Base-by-base conservation (phyloP, 2,797 vertebrate species). In the Neoniphon sammara region DNA sequence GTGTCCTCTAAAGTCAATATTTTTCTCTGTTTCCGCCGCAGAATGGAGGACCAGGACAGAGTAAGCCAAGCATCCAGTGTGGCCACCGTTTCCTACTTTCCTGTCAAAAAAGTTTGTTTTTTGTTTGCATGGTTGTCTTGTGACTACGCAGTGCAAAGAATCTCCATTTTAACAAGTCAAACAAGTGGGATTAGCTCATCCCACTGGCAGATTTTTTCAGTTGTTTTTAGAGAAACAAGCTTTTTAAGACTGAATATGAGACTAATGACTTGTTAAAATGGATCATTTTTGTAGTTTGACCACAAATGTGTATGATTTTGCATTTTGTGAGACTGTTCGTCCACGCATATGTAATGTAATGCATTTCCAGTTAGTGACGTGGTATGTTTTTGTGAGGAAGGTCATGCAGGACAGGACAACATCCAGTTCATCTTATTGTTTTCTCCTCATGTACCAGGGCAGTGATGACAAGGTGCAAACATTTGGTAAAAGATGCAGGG, bases 401-500 rank as follows among this genome's bases (percentile, higher is more conserved):
- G 12, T 17, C 14, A 15, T 27, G 14, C 18, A 21, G 47, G 47
- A 17, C 15, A 42, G 66, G 54, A 53, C 11, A 66, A 27, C 60
- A 31, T 44, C 34, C 49, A 5, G 64, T 66, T 30, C 75, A 63
- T 52, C 70, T 74, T 17, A 0, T 68, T 91, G 5, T 88, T 82
- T 5, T 39, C 50, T 46, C 4, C 17, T 20, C 50, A 61, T 20
- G 27, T n/a, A 14, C 39, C 75, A 93, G 93, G 91, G 88, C 30
- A 25, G 64, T 10, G 83, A 89, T 50, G 89, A 90, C 75, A 96
- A 93, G 78, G 91, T 97, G 34, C 96, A 97, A 8, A 81, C 94
- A 7, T 98, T 98, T 78, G 96, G 96, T 21, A 98, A 98, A 92
- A 93, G 96, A 74, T 92, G 88, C 46, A 91, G 95, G 59, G 93